Percentiles rank a stretch among this genome's conserved stretches.
phyloP scores from a whole-genome alignment of 2,113 vertebrate species.

The Rostratula benghalensis region DNA sequence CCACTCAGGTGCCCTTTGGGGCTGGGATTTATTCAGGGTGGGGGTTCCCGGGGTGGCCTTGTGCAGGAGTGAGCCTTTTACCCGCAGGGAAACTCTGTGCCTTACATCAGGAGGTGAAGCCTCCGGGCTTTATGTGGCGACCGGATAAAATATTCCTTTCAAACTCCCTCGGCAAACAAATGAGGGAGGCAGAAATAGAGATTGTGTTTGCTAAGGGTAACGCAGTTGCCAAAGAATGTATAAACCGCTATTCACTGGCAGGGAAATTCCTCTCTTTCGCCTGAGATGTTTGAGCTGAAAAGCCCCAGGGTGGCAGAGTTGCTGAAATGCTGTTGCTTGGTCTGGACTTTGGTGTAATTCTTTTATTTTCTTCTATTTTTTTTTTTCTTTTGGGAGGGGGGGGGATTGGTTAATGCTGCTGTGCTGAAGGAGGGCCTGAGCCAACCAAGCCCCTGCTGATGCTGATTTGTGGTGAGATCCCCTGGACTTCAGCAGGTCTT shows the following conservation, averaged over 20 bases:
- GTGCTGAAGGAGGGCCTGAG: background rate
- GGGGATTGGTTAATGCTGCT: accelerated
- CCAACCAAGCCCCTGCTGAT: background rate
- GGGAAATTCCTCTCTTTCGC: background rate
- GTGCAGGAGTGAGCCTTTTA: background rate
- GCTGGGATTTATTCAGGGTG: background rate
- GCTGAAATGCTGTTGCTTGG: background rate
- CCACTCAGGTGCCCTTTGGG: background rate
- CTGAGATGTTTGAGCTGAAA: background rate
- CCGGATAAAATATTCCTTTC: background rate
- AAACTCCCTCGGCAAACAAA: background rate
- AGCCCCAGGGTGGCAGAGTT: background rate
- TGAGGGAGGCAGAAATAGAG: constrained; percentile 10
- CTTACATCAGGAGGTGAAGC: background rate
- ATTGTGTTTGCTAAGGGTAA: background rate
- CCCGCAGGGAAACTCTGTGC: accelerated
- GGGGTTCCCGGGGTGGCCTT: background rate
- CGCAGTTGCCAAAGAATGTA: background rate
- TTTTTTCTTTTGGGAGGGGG: background rate
- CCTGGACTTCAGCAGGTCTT: background rate
- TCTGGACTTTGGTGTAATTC: background rate
- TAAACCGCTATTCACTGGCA: background rate
- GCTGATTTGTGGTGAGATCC: background rate
- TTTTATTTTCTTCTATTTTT: background rate
- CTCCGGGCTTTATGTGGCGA: background rate